Evolutionary conservation across 2,113 vertebrate genomes (phyloP).

Genomic region (Carassius gibelio): DNA sequence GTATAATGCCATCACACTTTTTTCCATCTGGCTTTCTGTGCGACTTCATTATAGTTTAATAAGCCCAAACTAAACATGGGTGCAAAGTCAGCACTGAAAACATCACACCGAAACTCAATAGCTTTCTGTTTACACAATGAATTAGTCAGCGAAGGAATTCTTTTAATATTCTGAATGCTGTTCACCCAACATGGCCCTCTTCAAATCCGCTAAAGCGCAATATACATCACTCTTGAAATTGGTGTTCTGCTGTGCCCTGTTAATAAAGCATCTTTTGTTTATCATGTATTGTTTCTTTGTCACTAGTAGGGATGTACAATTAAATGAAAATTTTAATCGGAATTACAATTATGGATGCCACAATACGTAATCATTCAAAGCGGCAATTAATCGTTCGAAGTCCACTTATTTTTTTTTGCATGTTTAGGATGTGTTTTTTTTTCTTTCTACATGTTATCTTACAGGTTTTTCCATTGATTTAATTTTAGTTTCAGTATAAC

Average conservation of each 20-base stretch:
- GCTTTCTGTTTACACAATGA: constrained; percentile 35
- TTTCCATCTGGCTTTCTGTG: neutral
- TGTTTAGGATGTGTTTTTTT: no score
- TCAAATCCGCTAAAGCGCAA: neutral
- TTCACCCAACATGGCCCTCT: neutral
- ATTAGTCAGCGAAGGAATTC: constrained; percentile 14
- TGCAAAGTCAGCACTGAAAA: constrained; percentile 15
- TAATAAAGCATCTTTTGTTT: constrained; percentile 26
- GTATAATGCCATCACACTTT: constrained; percentile 16
- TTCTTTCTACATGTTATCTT: no score
- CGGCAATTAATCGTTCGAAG: no score
- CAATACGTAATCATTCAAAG: no score
- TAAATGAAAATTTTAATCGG: no score
- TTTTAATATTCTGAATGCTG: constrained; percentile 1
- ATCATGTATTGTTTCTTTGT: neutral
- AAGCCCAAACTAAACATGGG: constrained; percentile 36
- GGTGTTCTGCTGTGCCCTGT: neutral
- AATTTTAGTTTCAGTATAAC: no score
- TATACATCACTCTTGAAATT: constrained; percentile 6
- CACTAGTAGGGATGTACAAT: neutral
- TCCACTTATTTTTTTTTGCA: no score
- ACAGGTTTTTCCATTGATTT: no score
- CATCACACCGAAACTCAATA: constrained; percentile 7
- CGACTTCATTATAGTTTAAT: constrained; percentile 25
- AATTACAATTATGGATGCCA: no score